Conservation (phyloP, 2,888 invertebrate species). For the Stegana nigrithorax region DNA sequence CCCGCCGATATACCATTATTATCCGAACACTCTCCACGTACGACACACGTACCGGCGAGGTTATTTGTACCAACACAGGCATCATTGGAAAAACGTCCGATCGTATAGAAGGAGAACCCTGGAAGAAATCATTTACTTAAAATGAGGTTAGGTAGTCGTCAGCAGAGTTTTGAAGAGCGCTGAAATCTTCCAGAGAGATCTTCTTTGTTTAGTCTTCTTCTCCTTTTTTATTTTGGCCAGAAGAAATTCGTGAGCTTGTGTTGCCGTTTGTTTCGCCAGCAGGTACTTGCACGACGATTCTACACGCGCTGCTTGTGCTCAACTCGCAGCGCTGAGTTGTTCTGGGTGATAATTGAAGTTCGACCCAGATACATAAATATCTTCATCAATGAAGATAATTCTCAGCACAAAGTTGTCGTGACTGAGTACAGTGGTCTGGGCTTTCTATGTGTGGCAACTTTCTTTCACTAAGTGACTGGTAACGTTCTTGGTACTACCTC, state of each 20-base stretch:
- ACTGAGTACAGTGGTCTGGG: not conserved
- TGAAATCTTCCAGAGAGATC: not conserved
- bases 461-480: too few relatives aligned
- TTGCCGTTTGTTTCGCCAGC: conserved; percentile 37
- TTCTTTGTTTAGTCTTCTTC: not conserved
- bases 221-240: not conserved
- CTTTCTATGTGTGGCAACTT: too few relatives aligned
- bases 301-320: not conserved
- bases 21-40: conserved; percentile 79
- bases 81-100: conserved; percentile 82
- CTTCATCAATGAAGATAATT: conserved; percentile 9
- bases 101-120: conserved; percentile 79
- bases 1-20: conserved; percentile 80
- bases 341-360: conserved; percentile 54
- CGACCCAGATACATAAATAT: conserved; percentile 45
- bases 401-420: not conserved
- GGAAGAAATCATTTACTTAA: conserved; percentile 25
- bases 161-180: not conserved
- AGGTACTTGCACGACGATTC: too few relatives aligned
- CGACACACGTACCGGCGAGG: conserved; percentile 81
- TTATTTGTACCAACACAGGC: conserved; percentile 76
- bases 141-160: not conserved
- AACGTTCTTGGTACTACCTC: too few relatives aligned
- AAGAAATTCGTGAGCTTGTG: conserved; percentile 2
- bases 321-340: not conserved